Percentiles rank a stretch among this genome's conserved stretches.
Conservation (phyloP, 1,140 invertebrate species). For the Nasonia giraulti region DNA sequence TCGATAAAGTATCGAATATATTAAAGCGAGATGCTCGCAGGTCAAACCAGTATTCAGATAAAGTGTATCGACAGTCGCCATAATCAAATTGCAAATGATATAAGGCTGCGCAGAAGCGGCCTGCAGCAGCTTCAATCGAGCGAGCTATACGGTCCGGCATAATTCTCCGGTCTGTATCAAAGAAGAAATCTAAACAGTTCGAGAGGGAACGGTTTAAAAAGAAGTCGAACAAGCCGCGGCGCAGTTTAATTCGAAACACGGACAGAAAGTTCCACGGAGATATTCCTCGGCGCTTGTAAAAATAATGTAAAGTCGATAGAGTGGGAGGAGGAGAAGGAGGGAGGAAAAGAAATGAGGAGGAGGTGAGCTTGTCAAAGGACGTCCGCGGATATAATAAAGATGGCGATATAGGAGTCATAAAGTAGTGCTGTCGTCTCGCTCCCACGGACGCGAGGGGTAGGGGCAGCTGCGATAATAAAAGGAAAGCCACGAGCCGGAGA, state of each 20-base stretch:
- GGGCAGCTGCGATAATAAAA: conserved; percentile 37
- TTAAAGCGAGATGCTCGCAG: neutral
- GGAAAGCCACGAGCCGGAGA: conserved; percentile 45
- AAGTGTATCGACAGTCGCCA: conserved; percentile 14
- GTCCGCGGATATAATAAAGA: conserved; percentile 72
- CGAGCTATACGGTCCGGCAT: neutral
- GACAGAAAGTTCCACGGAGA: conserved; percentile 8
- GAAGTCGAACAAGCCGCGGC: conserved; percentile 26
- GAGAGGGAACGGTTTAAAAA: conserved; percentile 14
- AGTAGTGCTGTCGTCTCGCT: conserved; percentile 67
- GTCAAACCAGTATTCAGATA: conserved; percentile 4
- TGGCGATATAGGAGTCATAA: conserved; percentile 73
- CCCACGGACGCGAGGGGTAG: conserved; percentile 49
- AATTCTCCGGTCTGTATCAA: conserved; percentile 31
- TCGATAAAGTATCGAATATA: neutral
- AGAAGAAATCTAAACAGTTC: conserved; percentile 45
- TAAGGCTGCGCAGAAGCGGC: neutral
- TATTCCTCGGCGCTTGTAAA: conserved; percentile 26
- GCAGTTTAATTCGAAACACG: conserved; percentile 37
- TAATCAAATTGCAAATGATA: conserved; percentile 35
- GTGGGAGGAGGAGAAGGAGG: neutral
- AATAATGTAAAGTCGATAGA: conserved; percentile 21
- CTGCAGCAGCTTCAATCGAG: neutral
- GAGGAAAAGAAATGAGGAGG: conserved; percentile 19
- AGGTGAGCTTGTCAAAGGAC: conserved; percentile 64